Conservation (phyloP, 2,888 invertebrate genomes). For the Fragum fragum region DNA sequence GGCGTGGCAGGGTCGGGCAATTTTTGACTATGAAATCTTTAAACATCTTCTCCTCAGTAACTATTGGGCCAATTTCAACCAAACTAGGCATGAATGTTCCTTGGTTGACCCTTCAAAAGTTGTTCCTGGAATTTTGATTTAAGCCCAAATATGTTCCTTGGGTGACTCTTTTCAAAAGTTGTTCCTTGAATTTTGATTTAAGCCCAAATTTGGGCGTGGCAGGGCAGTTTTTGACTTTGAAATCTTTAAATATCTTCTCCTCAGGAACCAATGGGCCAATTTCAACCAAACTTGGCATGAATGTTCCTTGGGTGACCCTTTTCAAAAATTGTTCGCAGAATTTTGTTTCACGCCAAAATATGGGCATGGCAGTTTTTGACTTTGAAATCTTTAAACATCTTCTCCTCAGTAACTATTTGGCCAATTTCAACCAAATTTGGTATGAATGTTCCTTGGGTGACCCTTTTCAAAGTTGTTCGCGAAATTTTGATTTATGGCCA, state of each 20-base stretch:
- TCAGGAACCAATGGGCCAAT: neutral
- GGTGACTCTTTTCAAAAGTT: neutral
- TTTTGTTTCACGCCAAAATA: neutral
- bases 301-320: constrained; percentile 1
- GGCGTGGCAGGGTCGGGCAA: too few relatives aligned
- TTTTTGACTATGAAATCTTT: too few relatives aligned
- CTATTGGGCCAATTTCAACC: neutral
- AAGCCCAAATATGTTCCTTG: neutral
- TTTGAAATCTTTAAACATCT: too few relatives aligned
- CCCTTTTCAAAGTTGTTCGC: too few relatives aligned
- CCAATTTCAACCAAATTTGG: too few relatives aligned
- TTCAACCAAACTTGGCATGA: neutral
- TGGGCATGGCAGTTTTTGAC: neutral
- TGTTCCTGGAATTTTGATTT: neutral
- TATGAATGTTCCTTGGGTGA: too few relatives aligned
- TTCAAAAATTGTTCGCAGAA: neutral
- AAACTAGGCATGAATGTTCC: neutral
- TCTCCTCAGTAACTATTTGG: too few relatives aligned
- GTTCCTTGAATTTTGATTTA: neutral
- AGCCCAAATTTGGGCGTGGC: too few relatives aligned
- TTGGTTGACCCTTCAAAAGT: neutral
- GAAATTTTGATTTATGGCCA: too few relatives aligned
- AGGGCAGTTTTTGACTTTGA: neutral
- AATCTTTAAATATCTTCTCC: neutral
- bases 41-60: neutral